Evolutionary conservation across 2,888 invertebrate genomes (phyloP).

Genomic region (Aspidiotus destructor): DNA sequence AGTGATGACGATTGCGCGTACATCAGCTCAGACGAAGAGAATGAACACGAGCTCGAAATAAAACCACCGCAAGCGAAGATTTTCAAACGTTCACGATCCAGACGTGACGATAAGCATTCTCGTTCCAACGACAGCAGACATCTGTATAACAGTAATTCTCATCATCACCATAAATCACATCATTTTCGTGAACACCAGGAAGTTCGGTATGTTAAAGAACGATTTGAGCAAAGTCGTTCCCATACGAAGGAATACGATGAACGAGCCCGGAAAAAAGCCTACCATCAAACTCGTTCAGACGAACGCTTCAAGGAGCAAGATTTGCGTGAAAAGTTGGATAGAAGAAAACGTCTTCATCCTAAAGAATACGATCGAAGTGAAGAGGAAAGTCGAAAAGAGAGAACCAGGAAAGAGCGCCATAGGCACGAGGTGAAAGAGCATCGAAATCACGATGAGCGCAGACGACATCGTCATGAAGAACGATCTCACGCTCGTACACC

Average conservation of each 20-base stretch:
- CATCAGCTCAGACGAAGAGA: slow-evolving; percentile 46
- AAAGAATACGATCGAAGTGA: slow-evolving; percentile 20
- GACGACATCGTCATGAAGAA: slow-evolving; percentile 14
- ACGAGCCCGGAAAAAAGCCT: slow-evolving; percentile 12
- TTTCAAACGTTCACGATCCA: slow-evolving; percentile 35
- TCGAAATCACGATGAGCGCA: slow-evolving; percentile 12
- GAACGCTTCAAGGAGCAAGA: slow-evolving; percentile 1
- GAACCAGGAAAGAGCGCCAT: background rate
- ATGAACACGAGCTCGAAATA: slow-evolving; percentile 74
- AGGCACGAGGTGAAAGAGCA: background rate
- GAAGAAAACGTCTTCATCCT: slow-evolving; percentile 37
- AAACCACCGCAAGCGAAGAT: slow-evolving; percentile 74
- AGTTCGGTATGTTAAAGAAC: slow-evolving; percentile 36
- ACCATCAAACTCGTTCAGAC: slow-evolving; percentile 12
- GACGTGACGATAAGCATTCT: slow-evolving; percentile 37
- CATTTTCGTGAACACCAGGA: slow-evolving; percentile 13
- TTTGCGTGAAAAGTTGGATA: background rate
- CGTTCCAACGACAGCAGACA: slow-evolving; percentile 31
- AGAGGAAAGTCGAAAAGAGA: slow-evolving; percentile 2
- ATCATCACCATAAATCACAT: slow-evolving; percentile 22
- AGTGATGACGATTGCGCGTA: slow-evolving; percentile 8
- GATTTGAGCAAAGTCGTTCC: slow-evolving; percentile 8
- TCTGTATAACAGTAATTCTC: slow-evolving; percentile 33
- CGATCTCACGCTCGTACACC: background rate
- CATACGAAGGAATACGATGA: slow-evolving; percentile 22